A percentile compares a stretch with the other conserved stretches of the same genome.
Evolutionary conservation across 1,140 invertebrate genomes (phyloP).

Genomic region (Aradophagus sp.): DNA sequence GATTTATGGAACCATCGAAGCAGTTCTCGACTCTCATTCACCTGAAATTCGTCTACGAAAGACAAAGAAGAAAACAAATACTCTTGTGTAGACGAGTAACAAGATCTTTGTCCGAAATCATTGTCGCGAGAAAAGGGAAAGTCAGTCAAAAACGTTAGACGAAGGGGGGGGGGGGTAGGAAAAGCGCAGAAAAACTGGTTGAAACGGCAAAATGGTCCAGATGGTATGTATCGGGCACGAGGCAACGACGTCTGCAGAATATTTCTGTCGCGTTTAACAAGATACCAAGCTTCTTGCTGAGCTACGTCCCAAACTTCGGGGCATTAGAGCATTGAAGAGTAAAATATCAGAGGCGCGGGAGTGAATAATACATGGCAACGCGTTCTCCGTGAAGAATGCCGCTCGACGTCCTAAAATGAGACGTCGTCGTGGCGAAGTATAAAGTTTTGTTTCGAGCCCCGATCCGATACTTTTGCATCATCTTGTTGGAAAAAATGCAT

Average conservation of each 20-base stretch:
- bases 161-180: too few species aligned
- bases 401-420: conserved; percentile 39
- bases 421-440: conserved; percentile 51
- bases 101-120: too few species aligned
- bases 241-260: conserved; percentile 48
- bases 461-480: conserved; percentile 30
- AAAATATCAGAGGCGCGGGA: conserved; percentile 65
- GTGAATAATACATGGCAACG: conserved; percentile 69
- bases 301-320: conserved; percentile 42
- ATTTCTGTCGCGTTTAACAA: conserved; percentile 63
- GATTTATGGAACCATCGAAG: too few species aligned
- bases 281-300: conserved; percentile 40
- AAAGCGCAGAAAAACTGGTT: too few species aligned
- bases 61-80: too few species aligned
- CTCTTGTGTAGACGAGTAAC: too few species aligned
- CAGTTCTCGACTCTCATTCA: too few species aligned
- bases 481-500: not conserved
- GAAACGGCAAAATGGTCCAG: too few species aligned
- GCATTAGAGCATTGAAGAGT: conserved; percentile 68
- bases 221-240: too few species aligned
- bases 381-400: conserved; percentile 60
- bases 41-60: too few species aligned
- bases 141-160: too few species aligned
- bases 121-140: too few species aligned
- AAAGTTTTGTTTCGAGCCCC: conserved; percentile 60